Percentiles rank a stretch among this genome's conserved stretches.
Evolutionary conservation across 2,797 vertebrate species (phyloP).

Genomic region (Onychomys arenicola): DNA sequence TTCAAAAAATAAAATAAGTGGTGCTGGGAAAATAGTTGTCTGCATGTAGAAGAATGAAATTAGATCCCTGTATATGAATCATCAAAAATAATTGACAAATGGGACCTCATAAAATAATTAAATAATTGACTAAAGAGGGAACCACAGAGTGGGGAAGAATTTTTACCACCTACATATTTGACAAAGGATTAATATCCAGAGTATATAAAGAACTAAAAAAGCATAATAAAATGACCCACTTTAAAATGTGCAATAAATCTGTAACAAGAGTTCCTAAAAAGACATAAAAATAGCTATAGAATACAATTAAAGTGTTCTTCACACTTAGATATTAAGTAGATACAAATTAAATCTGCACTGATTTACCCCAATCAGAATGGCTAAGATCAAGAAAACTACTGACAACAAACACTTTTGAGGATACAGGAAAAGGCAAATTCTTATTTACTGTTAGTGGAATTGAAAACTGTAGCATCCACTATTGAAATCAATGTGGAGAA

Average conservation of each 20-base stretch:
- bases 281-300: neutral
- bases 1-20: neutral
- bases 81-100: neutral
- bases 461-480: neutral
- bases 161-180: neutral
- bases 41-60: neutral
- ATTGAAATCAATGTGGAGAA: neutral
- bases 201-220: neutral
- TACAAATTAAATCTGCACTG: neutral
- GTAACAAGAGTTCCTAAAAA: neutral
- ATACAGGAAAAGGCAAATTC: neutral
- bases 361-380: neutral
- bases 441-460: neutral
- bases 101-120: neutral
- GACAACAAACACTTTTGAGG: neutral
- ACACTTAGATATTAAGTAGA: neutral
- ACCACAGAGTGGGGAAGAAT: neutral
- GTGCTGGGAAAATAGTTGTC: neutral
- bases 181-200: neutral
- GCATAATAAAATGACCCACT: neutral
- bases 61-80: neutral
- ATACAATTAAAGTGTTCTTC: neutral
- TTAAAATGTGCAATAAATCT: neutral
- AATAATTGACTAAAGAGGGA: neutral
- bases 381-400: neutral